phyloP scores from a whole-genome alignment of 2,797 vertebrate species.

The Yasuhikotakia modesta region DNA sequence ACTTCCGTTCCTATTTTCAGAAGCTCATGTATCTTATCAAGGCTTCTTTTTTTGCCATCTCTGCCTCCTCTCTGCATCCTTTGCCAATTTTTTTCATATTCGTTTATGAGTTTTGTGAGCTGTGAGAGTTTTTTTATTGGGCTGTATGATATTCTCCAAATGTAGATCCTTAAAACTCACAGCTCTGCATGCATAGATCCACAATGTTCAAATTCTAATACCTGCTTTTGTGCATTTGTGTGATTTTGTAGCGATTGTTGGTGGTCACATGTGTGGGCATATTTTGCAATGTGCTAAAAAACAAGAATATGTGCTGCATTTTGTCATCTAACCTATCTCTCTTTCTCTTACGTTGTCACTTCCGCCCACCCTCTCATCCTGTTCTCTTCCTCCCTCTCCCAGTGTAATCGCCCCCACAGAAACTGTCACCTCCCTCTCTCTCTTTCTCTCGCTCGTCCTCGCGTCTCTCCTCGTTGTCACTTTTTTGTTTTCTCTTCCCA shows the following conservation, averaged over 20 bases:
- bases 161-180: too few relatives aligned
- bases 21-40: slow-evolving; percentile 14
- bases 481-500: slow-evolving; percentile 20
- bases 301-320: slow-evolving; percentile 37
- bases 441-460: too few relatives aligned
- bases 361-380: slow-evolving; percentile 33
- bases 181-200: too few relatives aligned
- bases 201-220: background rate
- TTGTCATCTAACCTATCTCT: slow-evolving; percentile 52
- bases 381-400: slow-evolving; percentile 52
- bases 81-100: background rate
- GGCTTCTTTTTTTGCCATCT: slow-evolving; percentile 26
- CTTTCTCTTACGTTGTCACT: slow-evolving; percentile 56
- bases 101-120: background rate
- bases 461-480: slow-evolving; percentile 17
- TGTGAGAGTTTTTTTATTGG: background rate
- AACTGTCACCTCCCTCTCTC: slow-evolving; percentile 42
- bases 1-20: slow-evolving; percentile 55
- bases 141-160: background rate
- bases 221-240: background rate
- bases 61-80: slow-evolving; percentile 19
- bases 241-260: too few relatives aligned
- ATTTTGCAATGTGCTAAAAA: slow-evolving; percentile 21
- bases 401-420: slow-evolving; percentile 50
- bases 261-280: slow-evolving; percentile 26